Evolutionary conservation across 1,140 invertebrate genomes (phyloP).

Genomic region (Globodera ellingtonae): DNA sequence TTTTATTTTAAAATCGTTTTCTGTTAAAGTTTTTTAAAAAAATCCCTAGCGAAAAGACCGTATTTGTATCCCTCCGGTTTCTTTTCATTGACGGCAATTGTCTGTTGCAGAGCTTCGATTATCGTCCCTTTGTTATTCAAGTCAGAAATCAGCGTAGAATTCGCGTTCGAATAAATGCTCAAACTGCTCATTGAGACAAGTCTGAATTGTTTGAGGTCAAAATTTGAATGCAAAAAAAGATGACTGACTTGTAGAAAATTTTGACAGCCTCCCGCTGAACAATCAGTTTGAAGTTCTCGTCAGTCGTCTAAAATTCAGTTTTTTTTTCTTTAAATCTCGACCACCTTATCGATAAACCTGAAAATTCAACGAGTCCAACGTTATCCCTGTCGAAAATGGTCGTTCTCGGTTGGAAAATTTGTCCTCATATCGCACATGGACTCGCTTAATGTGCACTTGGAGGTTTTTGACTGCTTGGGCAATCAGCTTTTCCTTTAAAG

Average conservation of each 20-base stretch:
- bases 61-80: slow-evolving; percentile 75
- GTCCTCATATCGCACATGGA: slow-evolving; percentile 95
- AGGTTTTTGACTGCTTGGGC: slow-evolving; percentile 95
- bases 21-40: no score
- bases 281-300: slow-evolving; percentile 78
- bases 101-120: slow-evolving; percentile 68
- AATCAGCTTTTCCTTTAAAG: slow-evolving; percentile 90
- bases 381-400: slow-evolving; percentile 87
- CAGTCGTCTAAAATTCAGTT: slow-evolving; percentile 74
- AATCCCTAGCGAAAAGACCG: slow-evolving; percentile 68
- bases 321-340: no score
- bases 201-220: background rate
- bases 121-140: slow-evolving; percentile 52
- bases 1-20: no score
- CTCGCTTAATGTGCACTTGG: slow-evolving; percentile 85
- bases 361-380: slow-evolving; percentile 70
- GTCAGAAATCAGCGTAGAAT: slow-evolving; percentile 69
- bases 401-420: slow-evolving; percentile 75
- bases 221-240: background rate
- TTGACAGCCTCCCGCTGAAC: slow-evolving; percentile 75
- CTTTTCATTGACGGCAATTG: slow-evolving; percentile 75
- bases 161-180: slow-evolving; percentile 86
- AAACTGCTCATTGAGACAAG: slow-evolving; percentile 78
- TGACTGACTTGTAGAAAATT: slow-evolving; percentile 59
- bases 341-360: slow-evolving; percentile 49